phyloP scores from a whole-genome alignment of 1,140 invertebrate species.

The Cryptotermes secundus region DNA sequence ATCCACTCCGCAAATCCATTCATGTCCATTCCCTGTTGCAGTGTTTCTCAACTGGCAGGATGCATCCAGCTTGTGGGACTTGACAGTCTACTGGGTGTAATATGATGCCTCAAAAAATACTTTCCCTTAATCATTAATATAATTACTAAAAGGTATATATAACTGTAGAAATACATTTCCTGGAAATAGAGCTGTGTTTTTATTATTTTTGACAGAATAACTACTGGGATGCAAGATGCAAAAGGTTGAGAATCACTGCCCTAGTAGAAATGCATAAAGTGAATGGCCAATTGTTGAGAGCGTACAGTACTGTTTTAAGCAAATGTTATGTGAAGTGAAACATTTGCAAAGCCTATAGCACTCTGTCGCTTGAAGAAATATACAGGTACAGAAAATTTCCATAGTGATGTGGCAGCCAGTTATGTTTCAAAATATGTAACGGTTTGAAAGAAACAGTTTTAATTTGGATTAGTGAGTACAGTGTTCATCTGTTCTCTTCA shows the following conservation, averaged over 20 bases:
- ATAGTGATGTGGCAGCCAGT: not conserved
- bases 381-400: not conserved
- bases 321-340: conserved; percentile 14
- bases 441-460: not conserved
- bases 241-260: no score
- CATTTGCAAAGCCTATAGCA: not conserved
- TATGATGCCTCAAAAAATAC: no score
- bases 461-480: conserved; percentile 2
- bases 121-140: no score
- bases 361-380: not conserved
- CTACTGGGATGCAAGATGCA: no score
- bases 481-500: conserved; percentile 20
- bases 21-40: not conserved
- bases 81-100: no score
- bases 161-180: no score
- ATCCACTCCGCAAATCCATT: not conserved
- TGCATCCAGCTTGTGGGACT: no score
- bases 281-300: not conserved
- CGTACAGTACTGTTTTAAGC: not conserved
- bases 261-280: not conserved
- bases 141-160: no score
- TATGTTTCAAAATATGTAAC: not conserved
- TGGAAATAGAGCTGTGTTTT: no score
- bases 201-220: no score
- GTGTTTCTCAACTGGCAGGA: no score